Evolutionary conservation across 2,797 vertebrate genomes (phyloP), one percentile per base, ranked within the genome.

Genomic region (Trematomus bernacchii): DNA sequence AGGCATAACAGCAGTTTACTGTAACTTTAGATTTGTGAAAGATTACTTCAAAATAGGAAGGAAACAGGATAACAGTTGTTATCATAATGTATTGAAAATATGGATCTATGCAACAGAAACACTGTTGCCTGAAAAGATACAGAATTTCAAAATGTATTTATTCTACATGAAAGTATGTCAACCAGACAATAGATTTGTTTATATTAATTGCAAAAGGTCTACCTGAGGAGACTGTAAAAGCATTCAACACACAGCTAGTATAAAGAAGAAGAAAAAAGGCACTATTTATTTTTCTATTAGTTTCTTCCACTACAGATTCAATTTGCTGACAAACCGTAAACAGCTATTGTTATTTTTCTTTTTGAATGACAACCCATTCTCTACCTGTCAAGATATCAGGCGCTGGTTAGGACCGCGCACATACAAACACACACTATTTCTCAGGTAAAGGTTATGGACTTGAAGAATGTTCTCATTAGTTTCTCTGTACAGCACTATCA

Each of bases 381-480:
- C 58, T 47, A 76, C 30, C 70, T 87, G 87, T 83, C 83, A 83
- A 69, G 76, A 78, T 85, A 79, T 37, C 4, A 2, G 58, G 13
- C 54, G 43, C 6, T 18, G 27, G 33, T 21, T 52, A 53, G 58
- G 55, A n/a, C 48, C 1, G 10, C 27, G 53, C 64, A 19, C n/a
- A 58, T 47, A 66, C 61, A 60, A 13, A 53, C 47, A 27, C 15
- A 14, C 69, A 73, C 37, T 18, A 52, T 33, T 69, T 71, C 60
- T 51, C 74, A 88, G 79, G 86, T 91, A 91, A 92, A 93, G 89
- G 90, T 91, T 91, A 86, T 71, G 47, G 80, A 79, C 89, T 80
- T 87, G 85, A 91, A 86, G 74, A 88, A 91, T 90, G 82, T 87
- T 88, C 90, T 92, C 89, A 90, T 93, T 92, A 92, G 83, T 81